Percentiles rank a stretch among this genome's conserved stretches.
Evolutionary conservation across 2,888 invertebrate genomes (phyloP).

Genomic region (Isoperla grammatica): DNA sequence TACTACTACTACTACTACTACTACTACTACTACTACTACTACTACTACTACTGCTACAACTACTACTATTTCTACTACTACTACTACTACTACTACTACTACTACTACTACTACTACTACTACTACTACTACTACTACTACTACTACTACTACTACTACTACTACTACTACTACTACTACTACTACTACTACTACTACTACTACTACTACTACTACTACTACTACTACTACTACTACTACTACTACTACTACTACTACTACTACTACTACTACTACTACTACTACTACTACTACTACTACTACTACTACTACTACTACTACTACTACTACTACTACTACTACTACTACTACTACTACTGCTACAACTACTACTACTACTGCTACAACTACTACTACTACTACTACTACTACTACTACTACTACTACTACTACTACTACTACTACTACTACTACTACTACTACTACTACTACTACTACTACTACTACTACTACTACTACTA

Average conservation of each 20-base stretch:
- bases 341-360: conserved; percentile 3
- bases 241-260: conserved; percentile 5
- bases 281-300: conserved; percentile 3
- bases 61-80: conserved; percentile 3
- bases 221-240: conserved; percentile 3
- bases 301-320: conserved; percentile 5
- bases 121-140: conserved; percentile 5
- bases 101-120: conserved; percentile 4
- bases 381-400: no score
- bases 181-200: conserved; percentile 4
- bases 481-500: no score
- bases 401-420: no score
- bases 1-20: conserved; percentile 4
- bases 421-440: no score
- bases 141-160: conserved; percentile 3
- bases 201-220: conserved; percentile 4
- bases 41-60: not conserved
- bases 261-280: conserved; percentile 4
- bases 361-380: no score
- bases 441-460: no score
- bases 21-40: conserved; percentile 1
- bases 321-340: conserved; percentile 3
- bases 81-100: conserved; percentile 5
- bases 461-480: no score
- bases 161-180: conserved; percentile 1